Percentiles rank a stretch among this genome's conserved stretches.
These are phyloP conservation scores for Danio kyathit DNA, from an alignment of 2,797 vertebrate species.

Conservation along the genomic window DNA sequence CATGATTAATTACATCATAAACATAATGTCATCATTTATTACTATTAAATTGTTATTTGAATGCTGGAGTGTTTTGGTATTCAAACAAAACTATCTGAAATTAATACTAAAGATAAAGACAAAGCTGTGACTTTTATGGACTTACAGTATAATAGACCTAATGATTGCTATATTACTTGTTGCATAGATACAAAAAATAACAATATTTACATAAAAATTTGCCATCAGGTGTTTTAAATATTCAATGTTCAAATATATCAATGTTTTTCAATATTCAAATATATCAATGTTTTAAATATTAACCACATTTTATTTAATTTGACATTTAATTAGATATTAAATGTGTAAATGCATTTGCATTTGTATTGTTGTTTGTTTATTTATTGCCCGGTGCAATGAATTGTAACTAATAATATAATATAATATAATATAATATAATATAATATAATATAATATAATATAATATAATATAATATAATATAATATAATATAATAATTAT, in stretches of 20 bases:
- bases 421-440: slow-evolving; percentile 3
- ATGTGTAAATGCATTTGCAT: background rate
- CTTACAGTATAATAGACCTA: background rate
- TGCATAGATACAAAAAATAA: too few relatives aligned
- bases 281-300: background rate
- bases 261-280: too few relatives aligned
- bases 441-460: background rate
- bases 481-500: background rate
- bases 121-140: background rate
- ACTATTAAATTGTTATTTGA: slow-evolving; percentile 3
- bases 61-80: slow-evolving; percentile 6
- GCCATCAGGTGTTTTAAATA: too few relatives aligned
- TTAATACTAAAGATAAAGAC: background rate
- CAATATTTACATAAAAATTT: too few relatives aligned
- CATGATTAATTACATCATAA: slow-evolving; percentile 16
- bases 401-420: background rate
- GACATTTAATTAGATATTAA: background rate
- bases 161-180: too few relatives aligned
- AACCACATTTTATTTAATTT: background rate
- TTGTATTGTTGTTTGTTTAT: background rate
- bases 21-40: slow-evolving; percentile 18
- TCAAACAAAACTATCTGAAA: background rate
- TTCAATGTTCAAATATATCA: too few relatives aligned
- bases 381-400: background rate
- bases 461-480: too few relatives aligned